phyloP scores from a whole-genome alignment of 2,888 invertebrate species.

The Agonopterix alstromeriana region DNA sequence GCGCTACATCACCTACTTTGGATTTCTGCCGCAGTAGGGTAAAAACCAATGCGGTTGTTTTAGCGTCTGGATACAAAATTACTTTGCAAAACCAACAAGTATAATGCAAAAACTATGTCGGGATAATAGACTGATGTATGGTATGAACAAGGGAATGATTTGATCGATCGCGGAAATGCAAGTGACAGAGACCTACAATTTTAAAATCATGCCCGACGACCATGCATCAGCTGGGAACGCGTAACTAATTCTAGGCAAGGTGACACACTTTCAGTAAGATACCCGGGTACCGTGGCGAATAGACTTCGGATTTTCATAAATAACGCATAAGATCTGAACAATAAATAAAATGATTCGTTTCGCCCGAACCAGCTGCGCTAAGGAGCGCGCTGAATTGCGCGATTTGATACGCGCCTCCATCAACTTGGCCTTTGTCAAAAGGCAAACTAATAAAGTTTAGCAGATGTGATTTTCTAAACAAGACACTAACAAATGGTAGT shows the following conservation, averaged over 20 bases:
- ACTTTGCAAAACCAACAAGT: no score
- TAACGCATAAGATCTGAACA: conserved; percentile 65
- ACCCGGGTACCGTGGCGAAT: conserved; percentile 46
- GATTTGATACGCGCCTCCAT: conserved; percentile 75
- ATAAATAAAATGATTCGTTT: conserved; percentile 69
- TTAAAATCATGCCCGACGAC: conserved; percentile 28
- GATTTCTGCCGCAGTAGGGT: not conserved
- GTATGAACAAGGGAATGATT: conserved; percentile 10
- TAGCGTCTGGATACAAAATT: not conserved
- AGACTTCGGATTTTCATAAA: conserved; percentile 66
- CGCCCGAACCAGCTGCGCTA: conserved; percentile 70
- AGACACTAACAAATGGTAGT: conserved; percentile 69
- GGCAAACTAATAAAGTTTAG: conserved; percentile 68
- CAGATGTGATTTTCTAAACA: conserved; percentile 74
- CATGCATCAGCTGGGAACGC: conserved; percentile 48
- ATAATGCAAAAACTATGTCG: no score
- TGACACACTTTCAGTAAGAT: conserved; percentile 60
- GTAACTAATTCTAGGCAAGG: conserved; percentile 66
- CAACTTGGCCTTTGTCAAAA: conserved; percentile 67
- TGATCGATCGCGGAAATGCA: conserved; percentile 32
- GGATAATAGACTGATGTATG: conserved; percentile 1
- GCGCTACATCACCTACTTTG: not conserved
- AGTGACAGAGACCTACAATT: conserved; percentile 25
- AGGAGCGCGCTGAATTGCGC: conserved; percentile 65
- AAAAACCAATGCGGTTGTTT: not conserved